These are phyloP conservation scores for Andricus curvator DNA, from an alignment of 2,888 invertebrate genomes.

Conservation along the genomic window DNA sequence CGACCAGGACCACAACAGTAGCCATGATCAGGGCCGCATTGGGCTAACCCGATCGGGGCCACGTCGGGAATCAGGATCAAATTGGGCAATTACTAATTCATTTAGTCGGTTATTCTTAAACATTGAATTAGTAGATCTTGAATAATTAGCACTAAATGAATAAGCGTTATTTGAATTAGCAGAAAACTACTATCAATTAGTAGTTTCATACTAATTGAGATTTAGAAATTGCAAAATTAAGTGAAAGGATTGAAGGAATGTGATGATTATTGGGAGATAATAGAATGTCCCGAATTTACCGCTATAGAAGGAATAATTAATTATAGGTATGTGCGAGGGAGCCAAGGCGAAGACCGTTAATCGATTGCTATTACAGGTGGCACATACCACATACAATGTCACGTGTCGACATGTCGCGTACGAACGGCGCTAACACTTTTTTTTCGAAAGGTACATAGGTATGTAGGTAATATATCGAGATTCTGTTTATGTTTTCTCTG, in stretches of 20 bases:
- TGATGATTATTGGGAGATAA: not conserved
- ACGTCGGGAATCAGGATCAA: too few relatives aligned
- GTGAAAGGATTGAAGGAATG: not conserved
- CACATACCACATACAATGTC: not conserved
- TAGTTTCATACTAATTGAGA: too few relatives aligned
- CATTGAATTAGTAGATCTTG: too few relatives aligned
- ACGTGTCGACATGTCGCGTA: not conserved
- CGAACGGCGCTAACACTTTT: not conserved
- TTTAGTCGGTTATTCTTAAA: too few relatives aligned
- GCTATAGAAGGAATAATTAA: not conserved
- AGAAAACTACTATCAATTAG: too few relatives aligned
- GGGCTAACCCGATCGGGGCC: too few relatives aligned
- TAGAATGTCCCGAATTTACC: not conserved
- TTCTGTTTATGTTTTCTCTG: slow-evolving; percentile 22
- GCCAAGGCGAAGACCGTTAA: slow-evolving; percentile 52
- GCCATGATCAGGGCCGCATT: too few relatives aligned
- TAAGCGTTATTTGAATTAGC: too few relatives aligned
- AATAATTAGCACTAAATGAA: too few relatives aligned
- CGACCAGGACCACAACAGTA: too few relatives aligned
- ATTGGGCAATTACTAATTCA: too few relatives aligned
- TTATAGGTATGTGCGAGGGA: slow-evolving; percentile 48
- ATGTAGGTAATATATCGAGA: slow-evolving; percentile 7
- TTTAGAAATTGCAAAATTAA: too few relatives aligned
- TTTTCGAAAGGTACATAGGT: not conserved
- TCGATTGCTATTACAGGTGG: slow-evolving; percentile 13